Evolutionary conservation across 2,113 vertebrate genomes (phyloP).

Genomic region (Struthio camelus): DNA sequence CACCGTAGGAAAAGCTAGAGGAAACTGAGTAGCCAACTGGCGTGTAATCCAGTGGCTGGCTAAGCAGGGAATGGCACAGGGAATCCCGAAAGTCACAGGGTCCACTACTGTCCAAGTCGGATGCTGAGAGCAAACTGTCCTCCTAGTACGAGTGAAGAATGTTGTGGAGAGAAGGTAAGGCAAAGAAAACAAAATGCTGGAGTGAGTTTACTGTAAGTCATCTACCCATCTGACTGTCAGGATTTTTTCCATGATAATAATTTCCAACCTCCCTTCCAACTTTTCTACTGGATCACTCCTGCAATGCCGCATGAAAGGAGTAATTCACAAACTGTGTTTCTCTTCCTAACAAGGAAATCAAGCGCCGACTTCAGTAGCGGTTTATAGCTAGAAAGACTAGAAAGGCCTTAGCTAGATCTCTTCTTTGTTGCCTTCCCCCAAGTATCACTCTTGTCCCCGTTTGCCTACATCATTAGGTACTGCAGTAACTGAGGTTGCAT

Average conservation of each 20-base stretch:
- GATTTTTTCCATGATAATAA: neutral
- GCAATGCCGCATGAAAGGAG: neutral
- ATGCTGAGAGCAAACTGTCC: neutral
- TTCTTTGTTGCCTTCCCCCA: neutral
- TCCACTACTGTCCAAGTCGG: neutral
- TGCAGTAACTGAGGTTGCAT: neutral
- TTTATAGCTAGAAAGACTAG: neutral
- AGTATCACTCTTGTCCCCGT: neutral
- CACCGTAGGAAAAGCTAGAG: neutral
- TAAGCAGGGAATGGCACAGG: neutral
- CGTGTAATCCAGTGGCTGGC: accelerated
- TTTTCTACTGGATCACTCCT: neutral
- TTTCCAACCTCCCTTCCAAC: neutral
- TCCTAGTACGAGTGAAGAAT: neutral
- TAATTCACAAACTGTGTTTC: neutral
- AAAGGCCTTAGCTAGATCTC: neutral
- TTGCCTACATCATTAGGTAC: neutral
- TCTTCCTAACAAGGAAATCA: neutral
- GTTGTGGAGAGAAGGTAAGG: neutral
- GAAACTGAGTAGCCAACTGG: neutral
- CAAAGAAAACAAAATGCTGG: neutral
- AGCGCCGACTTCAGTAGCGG: neutral
- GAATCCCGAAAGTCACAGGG: accelerated
- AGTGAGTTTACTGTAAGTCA: neutral
- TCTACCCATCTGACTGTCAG: accelerated